These are phyloP conservation scores for Pantherophis guttatus DNA, from an alignment of 2,113 vertebrate genomes.

Conservation along the genomic window DNA sequence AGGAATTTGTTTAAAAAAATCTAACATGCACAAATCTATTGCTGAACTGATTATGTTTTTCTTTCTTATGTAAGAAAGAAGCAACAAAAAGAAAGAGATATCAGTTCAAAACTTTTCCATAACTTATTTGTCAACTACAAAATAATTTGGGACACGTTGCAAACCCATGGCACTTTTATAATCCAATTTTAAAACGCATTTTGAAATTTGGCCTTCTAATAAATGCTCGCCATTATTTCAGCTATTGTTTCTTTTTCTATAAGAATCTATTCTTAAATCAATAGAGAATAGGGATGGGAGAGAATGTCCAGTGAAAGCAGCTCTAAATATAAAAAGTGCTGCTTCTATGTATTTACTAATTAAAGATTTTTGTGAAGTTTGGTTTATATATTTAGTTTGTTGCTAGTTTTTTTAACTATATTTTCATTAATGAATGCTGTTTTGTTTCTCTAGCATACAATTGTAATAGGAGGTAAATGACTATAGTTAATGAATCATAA, in stretches of 20 bases:
- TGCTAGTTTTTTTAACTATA: slow-evolving; percentile 26
- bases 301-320: background rate
- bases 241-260: background rate
- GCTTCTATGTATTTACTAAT: background rate
- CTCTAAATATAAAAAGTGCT: background rate
- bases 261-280: background rate
- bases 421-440: slow-evolving; percentile 43
- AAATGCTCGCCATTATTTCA: background rate
- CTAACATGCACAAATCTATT: rapidly evolving
- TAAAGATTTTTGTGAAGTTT: slow-evolving; percentile 5
- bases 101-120: background rate
- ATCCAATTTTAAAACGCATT: background rate
- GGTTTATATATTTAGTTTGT: slow-evolving; percentile 2
- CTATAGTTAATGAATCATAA: slow-evolving; percentile 52
- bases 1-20: background rate
- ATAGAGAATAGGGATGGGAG: background rate
- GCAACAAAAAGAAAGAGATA: background rate
- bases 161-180: background rate
- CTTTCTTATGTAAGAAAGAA: background rate
- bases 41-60: background rate
- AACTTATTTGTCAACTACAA: background rate
- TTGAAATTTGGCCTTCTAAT: background rate
- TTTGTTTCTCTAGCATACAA: slow-evolving; percentile 22
- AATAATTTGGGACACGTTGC: background rate
- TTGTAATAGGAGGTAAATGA: slow-evolving; percentile 39